Conservation (phyloP, 2,888 invertebrate genomes). For the Limenitis camilla region DNA sequence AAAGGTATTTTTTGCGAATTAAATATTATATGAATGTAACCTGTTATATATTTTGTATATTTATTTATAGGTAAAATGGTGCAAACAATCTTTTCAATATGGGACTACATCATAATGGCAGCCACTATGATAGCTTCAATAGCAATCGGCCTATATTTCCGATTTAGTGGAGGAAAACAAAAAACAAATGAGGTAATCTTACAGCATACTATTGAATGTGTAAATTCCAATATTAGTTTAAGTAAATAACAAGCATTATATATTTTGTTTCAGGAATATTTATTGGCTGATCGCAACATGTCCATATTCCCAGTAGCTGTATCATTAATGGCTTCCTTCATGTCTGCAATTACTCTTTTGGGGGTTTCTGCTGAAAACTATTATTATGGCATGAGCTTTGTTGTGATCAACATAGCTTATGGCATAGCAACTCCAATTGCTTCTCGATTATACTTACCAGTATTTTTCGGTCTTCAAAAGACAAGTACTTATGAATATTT, state of each 20-base stretch:
- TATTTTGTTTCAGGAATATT: constrained; percentile 79
- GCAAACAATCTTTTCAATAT: constrained; percentile 69
- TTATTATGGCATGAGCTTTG: constrained; percentile 86
- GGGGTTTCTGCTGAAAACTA: constrained; percentile 93
- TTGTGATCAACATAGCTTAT: constrained; percentile 84
- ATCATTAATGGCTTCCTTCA: constrained; percentile 94
- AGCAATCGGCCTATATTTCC: constrained; percentile 87
- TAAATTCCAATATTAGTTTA: not conserved
- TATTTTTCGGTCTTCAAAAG: constrained; percentile 87
- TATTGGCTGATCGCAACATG: constrained; percentile 88
- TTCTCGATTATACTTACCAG: constrained; percentile 85
- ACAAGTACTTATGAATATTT: constrained; percentile 96
- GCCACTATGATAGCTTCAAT: constrained; percentile 82
- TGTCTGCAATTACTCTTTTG: constrained; percentile 92
- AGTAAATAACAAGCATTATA: not conserved
- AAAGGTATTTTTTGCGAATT: too few relatives aligned
- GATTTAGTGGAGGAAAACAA: constrained; percentile 89
- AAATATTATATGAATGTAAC: too few relatives aligned
- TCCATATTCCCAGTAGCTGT: constrained; percentile 87
- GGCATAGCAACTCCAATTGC: constrained; percentile 84
- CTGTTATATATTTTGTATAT: not conserved
- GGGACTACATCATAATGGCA: constrained; percentile 85
- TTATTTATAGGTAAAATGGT: constrained; percentile 32
- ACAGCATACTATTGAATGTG: not conserved
- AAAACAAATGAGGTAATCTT: constrained; percentile 81